phyloP scores from a whole-genome alignment of 1,140 invertebrate species.

The Drosophila pruinosa region DNA sequence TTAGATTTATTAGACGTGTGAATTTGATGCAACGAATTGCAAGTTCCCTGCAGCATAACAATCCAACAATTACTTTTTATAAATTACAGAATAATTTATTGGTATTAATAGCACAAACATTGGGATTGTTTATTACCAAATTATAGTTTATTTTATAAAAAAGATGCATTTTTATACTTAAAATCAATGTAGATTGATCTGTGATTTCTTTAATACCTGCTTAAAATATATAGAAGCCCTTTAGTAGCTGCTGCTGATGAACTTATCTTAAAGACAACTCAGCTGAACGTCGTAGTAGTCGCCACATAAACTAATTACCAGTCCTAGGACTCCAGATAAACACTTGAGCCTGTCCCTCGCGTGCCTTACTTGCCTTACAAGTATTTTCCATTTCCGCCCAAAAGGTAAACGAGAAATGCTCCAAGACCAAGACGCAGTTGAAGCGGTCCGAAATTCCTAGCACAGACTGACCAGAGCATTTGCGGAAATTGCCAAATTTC shows the following conservation, averaged over 20 bases:
- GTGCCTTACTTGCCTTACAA: slow-evolving; percentile 45
- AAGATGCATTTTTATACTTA: no score
- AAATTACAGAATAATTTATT: no score
- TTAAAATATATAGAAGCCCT: not conserved
- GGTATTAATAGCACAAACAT: no score
- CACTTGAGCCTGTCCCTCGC: slow-evolving; percentile 26
- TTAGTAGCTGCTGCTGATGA: not conserved
- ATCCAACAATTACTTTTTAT: no score
- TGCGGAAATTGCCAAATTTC: slow-evolving; percentile 81
- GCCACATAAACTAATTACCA: slow-evolving; percentile 24
- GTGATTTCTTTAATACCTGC: no score
- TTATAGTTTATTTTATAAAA: no score
- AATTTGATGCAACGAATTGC: not conserved
- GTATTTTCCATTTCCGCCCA: slow-evolving; percentile 66
- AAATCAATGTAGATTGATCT: not conserved
- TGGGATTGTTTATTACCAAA: no score
- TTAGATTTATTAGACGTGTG: slow-evolving; percentile 25
- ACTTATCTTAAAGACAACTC: not conserved
- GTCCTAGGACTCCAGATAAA: slow-evolving; percentile 49
- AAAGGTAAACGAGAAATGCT: slow-evolving; percentile 27
- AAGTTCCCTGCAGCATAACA: not conserved
- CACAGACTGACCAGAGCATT: slow-evolving; percentile 39
- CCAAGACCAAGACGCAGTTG: slow-evolving; percentile 40
- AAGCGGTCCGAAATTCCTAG: not conserved
- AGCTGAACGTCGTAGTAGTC: not conserved